Conservation (phyloP, 2,113 vertebrate species). For the Origma solitaria region DNA sequence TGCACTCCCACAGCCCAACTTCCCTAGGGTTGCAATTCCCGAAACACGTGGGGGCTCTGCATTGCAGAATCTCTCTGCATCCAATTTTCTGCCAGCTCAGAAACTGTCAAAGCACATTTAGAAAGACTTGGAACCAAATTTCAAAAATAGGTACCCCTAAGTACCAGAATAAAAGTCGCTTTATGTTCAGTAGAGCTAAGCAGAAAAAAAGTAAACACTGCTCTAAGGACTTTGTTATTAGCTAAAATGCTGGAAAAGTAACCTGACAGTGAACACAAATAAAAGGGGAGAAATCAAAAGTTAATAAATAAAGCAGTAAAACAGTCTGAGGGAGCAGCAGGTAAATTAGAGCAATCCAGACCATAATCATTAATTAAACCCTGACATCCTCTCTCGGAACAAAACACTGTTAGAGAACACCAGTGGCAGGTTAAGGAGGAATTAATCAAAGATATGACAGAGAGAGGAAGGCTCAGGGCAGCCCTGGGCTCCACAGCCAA, state of each 20-base stretch:
- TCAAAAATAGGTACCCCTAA: constrained; percentile 1
- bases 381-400: not conserved
- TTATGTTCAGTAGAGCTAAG: constrained; percentile 17
- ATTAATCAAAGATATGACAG: not conserved
- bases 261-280: not conserved
- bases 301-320: not conserved
- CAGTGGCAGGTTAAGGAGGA: not conserved
- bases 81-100: constrained; percentile 57
- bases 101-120: constrained; percentile 47
- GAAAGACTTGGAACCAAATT: not conserved
- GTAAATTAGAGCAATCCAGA: constrained; percentile 29
- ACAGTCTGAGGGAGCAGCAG: not conserved
- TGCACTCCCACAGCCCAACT: not conserved
- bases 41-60: not conserved
- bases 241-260: not conserved
- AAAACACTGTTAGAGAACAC: not conserved
- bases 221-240: not conserved
- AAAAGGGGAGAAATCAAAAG: not conserved
- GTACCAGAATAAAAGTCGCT: not conserved
- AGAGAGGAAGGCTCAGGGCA: not conserved
- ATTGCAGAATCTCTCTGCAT: constrained; percentile 43
- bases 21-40: not conserved
- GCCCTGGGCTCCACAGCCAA: accelerated
- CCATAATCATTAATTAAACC: constrained; percentile 12
- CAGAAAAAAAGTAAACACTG: not conserved